phyloP scores from a whole-genome alignment of 2,113 vertebrate genomes.

The Poeciliopsis occidentalis region DNA sequence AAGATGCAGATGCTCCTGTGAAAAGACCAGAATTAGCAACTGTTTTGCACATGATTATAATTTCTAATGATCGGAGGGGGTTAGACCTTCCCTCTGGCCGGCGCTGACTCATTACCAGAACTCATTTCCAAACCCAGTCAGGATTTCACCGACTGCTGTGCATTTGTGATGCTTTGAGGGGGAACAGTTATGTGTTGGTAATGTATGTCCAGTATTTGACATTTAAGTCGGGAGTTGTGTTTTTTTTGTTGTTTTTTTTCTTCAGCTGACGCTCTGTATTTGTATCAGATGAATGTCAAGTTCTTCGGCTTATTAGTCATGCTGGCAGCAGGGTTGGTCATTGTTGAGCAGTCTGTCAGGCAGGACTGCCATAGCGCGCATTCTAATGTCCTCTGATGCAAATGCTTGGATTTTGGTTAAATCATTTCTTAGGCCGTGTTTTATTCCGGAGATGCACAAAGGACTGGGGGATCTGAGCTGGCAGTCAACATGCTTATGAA shows the following conservation, averaged over 20 bases:
- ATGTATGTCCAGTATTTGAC: constrained; percentile 6
- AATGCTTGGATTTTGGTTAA: background rate
- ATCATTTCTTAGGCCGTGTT: background rate
- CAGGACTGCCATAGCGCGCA: background rate
- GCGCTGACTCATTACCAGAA: constrained; percentile 39
- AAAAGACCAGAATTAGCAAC: constrained; percentile 11
- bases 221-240: background rate
- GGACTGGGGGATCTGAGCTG: background rate
- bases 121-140: constrained; percentile 21
- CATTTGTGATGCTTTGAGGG: background rate
- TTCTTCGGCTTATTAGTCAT: constrained; percentile 13
- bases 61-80: constrained; percentile 19
- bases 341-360: constrained; percentile 5
- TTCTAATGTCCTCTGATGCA: background rate
- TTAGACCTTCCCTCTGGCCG: constrained; percentile 36
- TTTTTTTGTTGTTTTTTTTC: background rate
- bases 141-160: constrained; percentile 3
- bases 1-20: background rate
- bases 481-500: background rate
- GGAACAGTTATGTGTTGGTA: background rate
- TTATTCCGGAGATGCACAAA: background rate
- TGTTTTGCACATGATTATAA: constrained; percentile 36
- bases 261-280: background rate
- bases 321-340: constrained; percentile 3
- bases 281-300: constrained; percentile 21